phyloP scores from a whole-genome alignment of 2,888 invertebrate species.

The Caenorhabditis afra region DNA sequence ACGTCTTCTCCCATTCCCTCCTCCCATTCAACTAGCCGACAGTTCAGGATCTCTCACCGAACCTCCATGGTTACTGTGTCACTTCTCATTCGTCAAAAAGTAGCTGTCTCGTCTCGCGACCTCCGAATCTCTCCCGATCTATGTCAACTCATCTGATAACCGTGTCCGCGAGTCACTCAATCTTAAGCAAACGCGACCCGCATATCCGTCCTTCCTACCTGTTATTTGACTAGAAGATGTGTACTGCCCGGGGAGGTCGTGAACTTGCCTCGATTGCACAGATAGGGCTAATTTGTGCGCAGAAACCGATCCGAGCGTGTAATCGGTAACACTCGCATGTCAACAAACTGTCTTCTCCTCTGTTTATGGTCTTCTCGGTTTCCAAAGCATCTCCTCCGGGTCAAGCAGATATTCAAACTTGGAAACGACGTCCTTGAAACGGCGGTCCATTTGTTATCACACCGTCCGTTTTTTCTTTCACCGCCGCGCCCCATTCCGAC shows the following conservation, averaged over 20 bases:
- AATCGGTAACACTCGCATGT: slow-evolving; percentile 58
- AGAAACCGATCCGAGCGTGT: slow-evolving; percentile 49
- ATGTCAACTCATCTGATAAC: slow-evolving; percentile 57
- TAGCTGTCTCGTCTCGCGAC: slow-evolving; percentile 17
- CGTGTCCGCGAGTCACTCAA: slow-evolving; percentile 50
- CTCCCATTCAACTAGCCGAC: no score
- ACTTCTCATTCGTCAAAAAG: slow-evolving; percentile 32
- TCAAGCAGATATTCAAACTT: slow-evolving; percentile 13
- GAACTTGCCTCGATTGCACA: slow-evolving; percentile 38
- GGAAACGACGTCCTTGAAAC: slow-evolving; percentile 41
- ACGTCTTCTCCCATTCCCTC: no score
- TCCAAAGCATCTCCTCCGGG: no score
- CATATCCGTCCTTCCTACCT: slow-evolving; percentile 23
- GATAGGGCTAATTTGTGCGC: slow-evolving; percentile 51
- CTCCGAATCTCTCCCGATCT: slow-evolving; percentile 17
- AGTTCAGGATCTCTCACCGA: no score
- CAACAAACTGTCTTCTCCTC: slow-evolving; percentile 22
- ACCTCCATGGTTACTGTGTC: not conserved
- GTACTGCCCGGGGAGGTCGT: slow-evolving; percentile 19
- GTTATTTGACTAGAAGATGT: slow-evolving; percentile 43
- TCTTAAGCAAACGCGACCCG: slow-evolving; percentile 48
- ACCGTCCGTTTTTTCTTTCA: slow-evolving; percentile 3
- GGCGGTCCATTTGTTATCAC: slow-evolving; percentile 55
- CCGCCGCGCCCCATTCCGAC: not conserved
- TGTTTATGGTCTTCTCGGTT: slow-evolving; percentile 31